Conservation (phyloP, 2,797 vertebrate species). For the Masticophis lateralis region DNA sequence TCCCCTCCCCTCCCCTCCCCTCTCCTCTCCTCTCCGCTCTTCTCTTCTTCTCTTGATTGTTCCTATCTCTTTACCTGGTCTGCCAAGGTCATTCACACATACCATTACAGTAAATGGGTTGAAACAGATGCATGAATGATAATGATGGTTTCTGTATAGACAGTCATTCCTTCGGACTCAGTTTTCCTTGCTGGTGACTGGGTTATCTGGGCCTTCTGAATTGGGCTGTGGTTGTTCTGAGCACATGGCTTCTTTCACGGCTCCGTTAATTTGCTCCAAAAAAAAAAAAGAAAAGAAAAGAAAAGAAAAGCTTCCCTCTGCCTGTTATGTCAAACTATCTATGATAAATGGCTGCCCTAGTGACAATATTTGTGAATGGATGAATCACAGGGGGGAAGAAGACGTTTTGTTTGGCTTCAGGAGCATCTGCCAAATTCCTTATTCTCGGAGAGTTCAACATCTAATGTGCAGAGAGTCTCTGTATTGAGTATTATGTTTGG, state of each 20-base stretch:
- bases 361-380: conserved; percentile 48
- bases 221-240: neutral
- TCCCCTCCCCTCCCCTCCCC: too few species aligned
- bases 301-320: neutral
- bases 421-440: conserved; percentile 48
- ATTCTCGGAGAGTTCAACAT: conserved; percentile 62
- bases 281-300: too few species aligned
- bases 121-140: neutral
- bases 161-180: neutral
- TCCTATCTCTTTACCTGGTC: neutral
- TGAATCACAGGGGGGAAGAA: conserved; percentile 1
- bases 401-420: conserved; percentile 36
- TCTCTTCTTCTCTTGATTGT: neutral
- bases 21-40: too few species aligned
- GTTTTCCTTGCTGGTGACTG: neutral
- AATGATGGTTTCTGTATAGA: neutral
- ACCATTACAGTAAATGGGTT: neutral
- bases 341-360: conserved; percentile 10
- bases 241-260: neutral
- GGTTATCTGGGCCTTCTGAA: neutral
- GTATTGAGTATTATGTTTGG: conserved; percentile 62
- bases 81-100: neutral
- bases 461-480: conserved; percentile 30
- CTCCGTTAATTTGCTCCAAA: neutral
- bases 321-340: neutral